These are phyloP conservation scores for Ancistrus triradiatus DNA, from an alignment of 2,113 vertebrate species.

Conservation along the genomic window DNA sequence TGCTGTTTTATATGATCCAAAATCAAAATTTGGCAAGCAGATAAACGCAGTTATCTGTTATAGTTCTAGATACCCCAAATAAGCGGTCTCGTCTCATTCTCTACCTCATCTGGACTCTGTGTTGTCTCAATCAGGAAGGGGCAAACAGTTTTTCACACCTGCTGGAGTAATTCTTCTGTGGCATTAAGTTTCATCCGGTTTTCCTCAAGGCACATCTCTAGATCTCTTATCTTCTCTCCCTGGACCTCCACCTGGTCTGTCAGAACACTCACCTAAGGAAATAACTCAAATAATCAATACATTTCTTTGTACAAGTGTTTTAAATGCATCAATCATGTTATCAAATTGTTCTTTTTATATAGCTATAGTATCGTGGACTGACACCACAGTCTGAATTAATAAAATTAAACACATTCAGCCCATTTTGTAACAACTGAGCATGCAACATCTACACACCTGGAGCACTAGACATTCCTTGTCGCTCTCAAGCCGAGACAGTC, in stretches of 20 bases:
- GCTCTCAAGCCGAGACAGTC: constrained; percentile 86
- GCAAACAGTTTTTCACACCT: not conserved
- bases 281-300: not conserved
- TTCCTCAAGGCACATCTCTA: constrained; percentile 87
- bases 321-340: too few relatives aligned
- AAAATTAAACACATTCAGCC: constrained; percentile 4
- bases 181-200: constrained; percentile 87
- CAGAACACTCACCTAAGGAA: constrained; percentile 85
- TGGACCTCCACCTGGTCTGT: constrained; percentile 98
- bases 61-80: too few relatives aligned
- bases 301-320: not conserved
- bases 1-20: too few relatives aligned
- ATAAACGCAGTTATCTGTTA: too few relatives aligned
- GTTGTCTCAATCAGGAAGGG: too few relatives aligned
- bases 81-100: too few relatives aligned
- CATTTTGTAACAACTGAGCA: not conserved
- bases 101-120: too few relatives aligned
- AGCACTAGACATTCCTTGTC: constrained; percentile 96
- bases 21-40: too few relatives aligned
- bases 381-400: too few relatives aligned
- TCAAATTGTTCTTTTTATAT: too few relatives aligned
- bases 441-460: constrained; percentile 72
- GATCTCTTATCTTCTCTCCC: constrained; percentile 96
- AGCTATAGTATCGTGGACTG: too few relatives aligned
- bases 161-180: constrained; percentile 88